phyloP scores from a whole-genome alignment of 2,113 vertebrate genomes.

The Bubo scandiacus region DNA sequence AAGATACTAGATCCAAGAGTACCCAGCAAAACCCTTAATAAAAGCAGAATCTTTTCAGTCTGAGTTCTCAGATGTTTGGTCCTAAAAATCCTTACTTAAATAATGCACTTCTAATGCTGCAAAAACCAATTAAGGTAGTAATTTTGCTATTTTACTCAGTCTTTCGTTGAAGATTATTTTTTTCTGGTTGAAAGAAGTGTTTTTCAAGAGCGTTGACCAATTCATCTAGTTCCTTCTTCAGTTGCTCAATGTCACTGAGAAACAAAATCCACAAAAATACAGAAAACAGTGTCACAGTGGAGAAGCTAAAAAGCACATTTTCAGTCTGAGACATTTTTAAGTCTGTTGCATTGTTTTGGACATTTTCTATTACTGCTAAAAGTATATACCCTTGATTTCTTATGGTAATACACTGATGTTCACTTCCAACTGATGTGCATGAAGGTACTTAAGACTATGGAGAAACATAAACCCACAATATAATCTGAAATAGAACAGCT shows the following conservation, averaged over 20 bases:
- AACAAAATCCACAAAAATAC: not conserved
- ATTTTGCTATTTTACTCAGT: slow-evolving; percentile 72
- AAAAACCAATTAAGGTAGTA: not conserved
- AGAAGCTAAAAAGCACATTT: not conserved
- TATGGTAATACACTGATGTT: not conserved
- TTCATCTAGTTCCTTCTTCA: slow-evolving; percentile 88
- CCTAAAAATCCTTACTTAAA: slow-evolving; percentile 17
- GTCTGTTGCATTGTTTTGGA: not conserved
- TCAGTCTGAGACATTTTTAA: not conserved
- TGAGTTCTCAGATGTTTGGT: slow-evolving; percentile 5
- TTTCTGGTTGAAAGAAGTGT: slow-evolving; percentile 92
- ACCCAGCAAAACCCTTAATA: not conserved
- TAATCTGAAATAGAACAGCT: not conserved
- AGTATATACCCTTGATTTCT: not conserved
- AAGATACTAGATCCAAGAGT: not conserved
- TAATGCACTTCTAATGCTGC: not conserved
- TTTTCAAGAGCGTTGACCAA: slow-evolving; percentile 87
- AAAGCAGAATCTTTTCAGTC: not conserved
- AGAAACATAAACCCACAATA: not conserved
- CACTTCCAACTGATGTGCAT: not conserved
- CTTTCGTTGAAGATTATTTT: slow-evolving; percentile 87
- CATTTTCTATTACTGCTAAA: not conserved
- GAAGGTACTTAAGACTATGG: not conserved
- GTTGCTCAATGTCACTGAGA: slow-evolving; percentile 81
- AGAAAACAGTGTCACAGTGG: not conserved